Base-by-base conservation (phyloP, 1,140 invertebrate species). In the Halesus radiatus region DNA sequence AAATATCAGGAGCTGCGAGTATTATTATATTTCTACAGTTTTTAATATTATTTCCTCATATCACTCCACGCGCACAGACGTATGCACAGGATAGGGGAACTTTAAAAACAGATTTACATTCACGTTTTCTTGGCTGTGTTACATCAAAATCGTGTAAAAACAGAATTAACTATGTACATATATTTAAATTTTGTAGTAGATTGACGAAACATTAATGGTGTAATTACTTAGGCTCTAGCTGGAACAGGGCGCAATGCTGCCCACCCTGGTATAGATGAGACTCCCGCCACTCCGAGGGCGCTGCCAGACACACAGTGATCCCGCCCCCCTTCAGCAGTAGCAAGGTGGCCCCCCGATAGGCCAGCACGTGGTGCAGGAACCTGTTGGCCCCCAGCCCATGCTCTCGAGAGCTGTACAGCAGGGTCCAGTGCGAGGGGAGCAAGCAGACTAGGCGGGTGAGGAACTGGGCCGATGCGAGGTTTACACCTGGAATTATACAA, bases 311-410 rank as follows among this genome's bases (percentile, higher is more conserved):
- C 1, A 64, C 52, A 23, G 26, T 84, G 77, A 87, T 22, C 81
- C 84, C 58, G 88, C 92, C 83, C 85, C 92, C 86, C 68, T 92
- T 91, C 15, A 97, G 85, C 76, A 97, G 91, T n/a, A 94, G 91
- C 20, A 97, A 87, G 0, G 95, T 96, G 0, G 96, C 95, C 3
- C 96, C 96, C 66, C 94, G 89, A 88, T 98, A 98, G 7, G 94
- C 93, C 20, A 96, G 90, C 1, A 97, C 94, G 88, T 98, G 96
- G 85, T 97, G 95, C 84, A 95, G 88, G 87, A 98, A 96, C 16
- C 96, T 92, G 90, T 98, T 98, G 45, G 94, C 92, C 23, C 96
- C 96, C 7, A 96, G 87, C 3, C 96, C 97, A 86, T 97, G 94
- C 75, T 96, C 92, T 83, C 93, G 91, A 68, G 95, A 96, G 83